These are phyloP conservation scores for Luperina testacea DNA, from an alignment of 2,888 invertebrate genomes.

Conservation along the genomic window DNA sequence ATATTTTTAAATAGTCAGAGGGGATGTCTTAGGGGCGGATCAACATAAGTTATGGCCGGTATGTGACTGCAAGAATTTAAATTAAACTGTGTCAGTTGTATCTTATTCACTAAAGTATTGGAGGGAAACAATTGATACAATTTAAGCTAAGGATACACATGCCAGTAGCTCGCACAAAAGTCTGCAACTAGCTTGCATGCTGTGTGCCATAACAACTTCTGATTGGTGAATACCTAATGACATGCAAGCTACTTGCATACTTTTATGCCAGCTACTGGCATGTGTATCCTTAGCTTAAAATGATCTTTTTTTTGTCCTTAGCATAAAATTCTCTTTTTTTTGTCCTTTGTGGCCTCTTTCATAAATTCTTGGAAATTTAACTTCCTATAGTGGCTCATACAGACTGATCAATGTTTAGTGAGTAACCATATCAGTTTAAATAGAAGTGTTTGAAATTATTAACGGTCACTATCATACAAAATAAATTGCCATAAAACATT, in stretches of 20 bases:
- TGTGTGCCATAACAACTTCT: too few relatives aligned
- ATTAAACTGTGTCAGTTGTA: background rate
- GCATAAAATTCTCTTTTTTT: too few relatives aligned
- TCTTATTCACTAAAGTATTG: background rate
- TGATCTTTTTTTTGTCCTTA: background rate
- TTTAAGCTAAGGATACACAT: too few relatives aligned
- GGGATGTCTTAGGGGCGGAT: background rate
- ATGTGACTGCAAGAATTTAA: background rate
- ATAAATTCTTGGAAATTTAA: background rate
- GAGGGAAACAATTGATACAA: slow-evolving; percentile 1
- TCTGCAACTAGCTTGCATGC: too few relatives aligned
- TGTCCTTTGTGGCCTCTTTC: background rate
- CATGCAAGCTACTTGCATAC: too few relatives aligned
- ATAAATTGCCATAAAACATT: background rate
- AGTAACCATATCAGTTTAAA: background rate
- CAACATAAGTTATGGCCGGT: background rate
- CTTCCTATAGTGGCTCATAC: background rate
- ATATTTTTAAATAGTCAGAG: slow-evolving; percentile 18
- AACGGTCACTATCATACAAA: background rate
- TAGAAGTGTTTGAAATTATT: background rate
- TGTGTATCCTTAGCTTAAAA: too few relatives aligned
- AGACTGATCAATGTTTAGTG: background rate
- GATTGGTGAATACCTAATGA: too few relatives aligned
- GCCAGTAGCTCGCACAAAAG: too few relatives aligned
- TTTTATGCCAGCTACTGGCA: too few relatives aligned